A percentile compares a stretch with the other conserved stretches of the same genome.
These are phyloP conservation scores for Rhabdophis nuchalis DNA, from an alignment of 2,797 vertebrate genomes.

Conservation along the genomic window DNA sequence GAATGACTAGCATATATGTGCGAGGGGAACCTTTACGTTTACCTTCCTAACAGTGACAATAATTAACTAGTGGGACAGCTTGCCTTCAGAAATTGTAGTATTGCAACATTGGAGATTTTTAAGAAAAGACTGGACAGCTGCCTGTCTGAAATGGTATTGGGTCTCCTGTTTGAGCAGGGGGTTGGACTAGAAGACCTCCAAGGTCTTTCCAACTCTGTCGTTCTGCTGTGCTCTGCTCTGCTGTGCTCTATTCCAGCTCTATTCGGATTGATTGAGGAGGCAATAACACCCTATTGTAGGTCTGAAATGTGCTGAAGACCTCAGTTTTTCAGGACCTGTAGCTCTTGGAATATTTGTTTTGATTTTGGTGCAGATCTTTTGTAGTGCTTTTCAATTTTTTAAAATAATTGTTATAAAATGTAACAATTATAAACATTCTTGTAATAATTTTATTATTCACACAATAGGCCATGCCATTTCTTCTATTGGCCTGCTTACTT, in stretches of 20 bases:
- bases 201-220: not conserved
- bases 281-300: not conserved
- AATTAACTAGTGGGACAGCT: not conserved
- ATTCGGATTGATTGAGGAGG: not conserved
- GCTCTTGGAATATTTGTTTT: not conserved
- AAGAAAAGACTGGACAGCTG: not conserved
- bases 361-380: not conserved
- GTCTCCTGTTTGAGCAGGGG: not conserved
- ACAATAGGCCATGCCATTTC: not conserved
- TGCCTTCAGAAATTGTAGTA: not conserved
- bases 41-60: too few species aligned
- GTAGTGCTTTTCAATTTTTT: not conserved
- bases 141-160: not conserved
- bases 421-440: not conserved
- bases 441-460: not conserved
- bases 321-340: not conserved
- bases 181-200: not conserved
- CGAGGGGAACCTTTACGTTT: too few species aligned
- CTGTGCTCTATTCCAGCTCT: not conserved
- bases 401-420: not conserved
- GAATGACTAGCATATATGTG: too few species aligned
- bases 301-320: not conserved
- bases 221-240: too few species aligned
- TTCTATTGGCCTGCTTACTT: not conserved
- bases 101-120: not conserved